These are phyloP conservation scores for Ceyx melanurus DNA, from an alignment of 2,113 vertebrate genomes.

Conservation along the genomic window DNA sequence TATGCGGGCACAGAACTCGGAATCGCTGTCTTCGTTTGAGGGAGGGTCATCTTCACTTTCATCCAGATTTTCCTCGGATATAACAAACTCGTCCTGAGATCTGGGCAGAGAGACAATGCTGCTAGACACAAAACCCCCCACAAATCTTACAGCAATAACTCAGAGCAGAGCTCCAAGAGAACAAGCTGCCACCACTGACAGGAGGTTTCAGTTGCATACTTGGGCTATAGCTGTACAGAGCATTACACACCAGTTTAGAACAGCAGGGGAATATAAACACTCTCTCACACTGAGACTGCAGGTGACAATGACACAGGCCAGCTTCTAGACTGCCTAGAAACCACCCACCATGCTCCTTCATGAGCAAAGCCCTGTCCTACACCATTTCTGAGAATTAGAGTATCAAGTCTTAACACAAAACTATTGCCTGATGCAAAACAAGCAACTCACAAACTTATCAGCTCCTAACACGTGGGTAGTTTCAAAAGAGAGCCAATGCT, in stretches of 20 bases:
- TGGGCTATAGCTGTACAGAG: background rate
- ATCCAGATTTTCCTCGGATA: slow-evolving; percentile 85
- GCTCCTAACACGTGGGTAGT: background rate
- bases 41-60: slow-evolving; percentile 83
- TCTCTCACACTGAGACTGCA: background rate
- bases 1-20: slow-evolving; percentile 75
- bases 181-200: background rate
- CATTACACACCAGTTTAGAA: background rate
- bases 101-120: slow-evolving; percentile 57
- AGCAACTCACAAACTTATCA: background rate
- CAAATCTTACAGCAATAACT: background rate
- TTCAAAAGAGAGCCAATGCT: background rate
- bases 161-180: background rate
- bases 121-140: background rate
- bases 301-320: background rate
- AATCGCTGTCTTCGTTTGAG: slow-evolving; percentile 85
- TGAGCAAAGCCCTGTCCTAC: background rate
- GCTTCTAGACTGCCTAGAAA: background rate
- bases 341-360: background rate
- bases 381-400: background rate
- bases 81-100: slow-evolving; percentile 90
- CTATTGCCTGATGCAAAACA: background rate
- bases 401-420: background rate
- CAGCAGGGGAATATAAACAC: background rate
- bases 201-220: background rate